Percentiles rank a stretch among this genome's conserved stretches.
Conservation (phyloP, 53 echinoderm and acorn worm genomes). For the Echinometra lucunter region DNA sequence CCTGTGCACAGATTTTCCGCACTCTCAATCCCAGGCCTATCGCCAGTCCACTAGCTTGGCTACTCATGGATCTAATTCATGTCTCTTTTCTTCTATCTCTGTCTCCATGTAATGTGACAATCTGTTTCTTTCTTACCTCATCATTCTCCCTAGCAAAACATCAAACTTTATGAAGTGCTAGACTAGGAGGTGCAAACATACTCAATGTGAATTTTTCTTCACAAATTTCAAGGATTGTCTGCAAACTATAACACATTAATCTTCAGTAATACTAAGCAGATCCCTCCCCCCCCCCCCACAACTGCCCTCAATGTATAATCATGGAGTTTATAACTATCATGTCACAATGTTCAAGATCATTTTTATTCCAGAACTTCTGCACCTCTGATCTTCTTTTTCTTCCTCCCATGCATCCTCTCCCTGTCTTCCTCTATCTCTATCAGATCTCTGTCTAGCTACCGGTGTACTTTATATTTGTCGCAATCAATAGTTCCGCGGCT, state of each 20-base stretch:
- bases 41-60: slow-evolving; percentile 19
- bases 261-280: not conserved
- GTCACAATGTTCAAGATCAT: not conserved
- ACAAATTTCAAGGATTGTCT: not conserved
- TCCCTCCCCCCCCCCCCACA: not conserved
- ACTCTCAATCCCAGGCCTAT: slow-evolving; percentile 57
- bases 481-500: slow-evolving; percentile 67
- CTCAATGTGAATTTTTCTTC: not conserved
- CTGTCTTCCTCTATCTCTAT: not conserved
- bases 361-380: not conserved
- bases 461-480: slow-evolving; percentile 68
- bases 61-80: slow-evolving; percentile 29
- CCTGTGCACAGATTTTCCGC: slow-evolving; percentile 57
- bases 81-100: not conserved
- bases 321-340: not conserved
- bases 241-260: not conserved
- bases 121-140: slow-evolving; percentile 4
- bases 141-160: not conserved
- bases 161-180: not conserved
- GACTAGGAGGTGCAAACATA: slow-evolving; percentile 10
- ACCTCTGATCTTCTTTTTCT: not conserved
- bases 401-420: not conserved
- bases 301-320: not conserved
- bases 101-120: not conserved
- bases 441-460: slow-evolving; percentile 45